Conservation (phyloP, 2,113 vertebrate species). For the Alosa alosa region DNA sequence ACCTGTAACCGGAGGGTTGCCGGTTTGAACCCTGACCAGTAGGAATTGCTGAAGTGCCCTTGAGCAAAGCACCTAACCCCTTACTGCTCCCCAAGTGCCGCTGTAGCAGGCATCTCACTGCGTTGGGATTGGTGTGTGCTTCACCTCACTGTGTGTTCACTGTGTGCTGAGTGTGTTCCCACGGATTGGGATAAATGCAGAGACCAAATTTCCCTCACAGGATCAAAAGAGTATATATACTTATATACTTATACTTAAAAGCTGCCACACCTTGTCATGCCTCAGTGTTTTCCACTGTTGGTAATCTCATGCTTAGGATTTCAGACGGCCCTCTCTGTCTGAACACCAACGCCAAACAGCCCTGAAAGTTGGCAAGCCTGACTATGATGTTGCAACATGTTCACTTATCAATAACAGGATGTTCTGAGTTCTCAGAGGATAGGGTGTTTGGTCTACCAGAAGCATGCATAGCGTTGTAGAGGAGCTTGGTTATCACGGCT, state of each 20-base stretch:
- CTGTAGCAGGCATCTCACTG: no score
- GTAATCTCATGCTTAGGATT: neutral
- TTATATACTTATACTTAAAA: neutral
- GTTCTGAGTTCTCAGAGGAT: neutral
- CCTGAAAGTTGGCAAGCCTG: neutral
- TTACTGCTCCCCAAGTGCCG: no score
- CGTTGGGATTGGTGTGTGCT: no score
- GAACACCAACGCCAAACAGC: neutral
- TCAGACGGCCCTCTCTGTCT: neutral
- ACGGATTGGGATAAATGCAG: no score
- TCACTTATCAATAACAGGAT: neutral
- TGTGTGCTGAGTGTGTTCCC: no score
- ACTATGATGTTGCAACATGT: neutral
- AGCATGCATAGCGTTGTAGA: slow-evolving; percentile 43
- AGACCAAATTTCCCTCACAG: neutral
- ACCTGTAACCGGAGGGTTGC: no score
- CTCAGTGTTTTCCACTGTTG: neutral
- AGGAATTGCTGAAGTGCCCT: no score
- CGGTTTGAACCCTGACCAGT: no score
- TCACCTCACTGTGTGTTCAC: no score
- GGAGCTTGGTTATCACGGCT: neutral
- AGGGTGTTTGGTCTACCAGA: slow-evolving; percentile 17
- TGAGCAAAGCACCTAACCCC: no score
- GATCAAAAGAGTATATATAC: no score
- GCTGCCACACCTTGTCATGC: neutral